Conservation (phyloP, 2,888 invertebrate genomes). For the Carcina quercana region DNA sequence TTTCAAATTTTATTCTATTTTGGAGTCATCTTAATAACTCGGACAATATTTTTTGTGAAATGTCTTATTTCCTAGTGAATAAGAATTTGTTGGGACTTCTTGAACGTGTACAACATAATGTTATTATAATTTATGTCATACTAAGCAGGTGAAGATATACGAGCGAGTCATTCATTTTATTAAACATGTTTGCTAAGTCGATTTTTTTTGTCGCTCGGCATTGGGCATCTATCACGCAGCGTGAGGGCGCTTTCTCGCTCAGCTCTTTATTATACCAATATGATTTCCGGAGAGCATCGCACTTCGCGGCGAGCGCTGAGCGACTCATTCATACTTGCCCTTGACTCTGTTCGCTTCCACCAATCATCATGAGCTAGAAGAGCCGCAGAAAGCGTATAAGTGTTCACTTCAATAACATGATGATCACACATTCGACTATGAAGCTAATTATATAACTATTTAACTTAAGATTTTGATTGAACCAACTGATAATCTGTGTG, state of each 20-base stretch:
- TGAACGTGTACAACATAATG: slow-evolving; percentile 71
- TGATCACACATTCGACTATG: too few relatives aligned
- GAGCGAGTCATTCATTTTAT: slow-evolving; percentile 71
- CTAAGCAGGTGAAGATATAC: slow-evolving; percentile 74
- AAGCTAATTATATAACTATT: too few relatives aligned
- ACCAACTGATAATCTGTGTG: too few relatives aligned
- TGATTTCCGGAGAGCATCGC: slow-evolving; percentile 60
- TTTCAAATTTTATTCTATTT: slow-evolving; percentile 51
- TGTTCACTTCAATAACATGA: too few relatives aligned
- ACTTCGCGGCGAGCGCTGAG: slow-evolving; percentile 6
- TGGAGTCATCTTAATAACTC: slow-evolving; percentile 49
- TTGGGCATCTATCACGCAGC: slow-evolving; percentile 70
- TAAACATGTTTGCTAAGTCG: slow-evolving; percentile 72
- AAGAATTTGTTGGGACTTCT: slow-evolving; percentile 70
- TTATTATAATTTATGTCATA: slow-evolving; percentile 74
- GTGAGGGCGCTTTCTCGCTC: slow-evolving; percentile 64
- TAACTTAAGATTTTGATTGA: too few relatives aligned
- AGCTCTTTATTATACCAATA: slow-evolving; percentile 67
- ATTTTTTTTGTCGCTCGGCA: slow-evolving; percentile 64
- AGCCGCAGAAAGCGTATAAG: too few relatives aligned
- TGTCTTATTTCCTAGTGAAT: slow-evolving; percentile 67
- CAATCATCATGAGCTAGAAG: too few relatives aligned
- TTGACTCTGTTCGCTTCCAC: background rate
- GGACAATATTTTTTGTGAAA: slow-evolving; percentile 56
- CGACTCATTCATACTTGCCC: background rate